Evolutionary conservation across 2,888 invertebrate genomes (phyloP), one percentile per base, ranked within the genome.

Genomic region (Lamproptera curius): DNA sequence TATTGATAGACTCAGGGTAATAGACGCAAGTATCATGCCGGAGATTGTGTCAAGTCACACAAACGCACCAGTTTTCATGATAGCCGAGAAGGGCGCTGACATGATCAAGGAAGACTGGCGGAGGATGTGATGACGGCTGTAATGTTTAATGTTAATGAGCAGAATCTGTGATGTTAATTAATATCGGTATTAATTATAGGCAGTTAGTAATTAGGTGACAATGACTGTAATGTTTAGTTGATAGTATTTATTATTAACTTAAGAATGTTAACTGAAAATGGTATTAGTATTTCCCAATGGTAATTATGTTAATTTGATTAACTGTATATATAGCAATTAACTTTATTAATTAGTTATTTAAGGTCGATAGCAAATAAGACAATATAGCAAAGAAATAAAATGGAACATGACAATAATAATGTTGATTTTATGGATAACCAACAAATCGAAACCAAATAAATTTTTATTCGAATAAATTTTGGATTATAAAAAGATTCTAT

Each of bases 11-110:
- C 75, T 95, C 33, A 82, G 95, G 55, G 94, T 95, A 0, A 91
- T 94, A 48, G 95, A 95, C 66, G 94, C 94, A 0, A 94, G 94
- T 55, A 89, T 95, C 34, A 95, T 95, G 90, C 95, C 95, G 0
- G 90, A 90, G 69, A 91, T 95, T 35, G 91, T 92, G 0, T 91
- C 94, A 0, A 92, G 92, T 15, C 94, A 95, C 66, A 94, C 94
- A 0, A 94, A 94, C 61, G 92, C 93, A 0, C 93, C 95, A 0
- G 89, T 89, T 0, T 93, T 90, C 53, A 94, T 95, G 95, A 94
- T 95, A 59, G 95, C 94, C 1, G 95, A 95, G 70, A 95, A 94
- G 68, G 93, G 91, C 4, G 85, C 92, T 0, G 93, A 94, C 64
- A 85, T 93, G 81, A 92, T 93, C 36, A 92, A 92, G 71, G 69